phyloP scores from a whole-genome alignment of 2,113 vertebrate genomes.

The Mormyrus iriodes region DNA sequence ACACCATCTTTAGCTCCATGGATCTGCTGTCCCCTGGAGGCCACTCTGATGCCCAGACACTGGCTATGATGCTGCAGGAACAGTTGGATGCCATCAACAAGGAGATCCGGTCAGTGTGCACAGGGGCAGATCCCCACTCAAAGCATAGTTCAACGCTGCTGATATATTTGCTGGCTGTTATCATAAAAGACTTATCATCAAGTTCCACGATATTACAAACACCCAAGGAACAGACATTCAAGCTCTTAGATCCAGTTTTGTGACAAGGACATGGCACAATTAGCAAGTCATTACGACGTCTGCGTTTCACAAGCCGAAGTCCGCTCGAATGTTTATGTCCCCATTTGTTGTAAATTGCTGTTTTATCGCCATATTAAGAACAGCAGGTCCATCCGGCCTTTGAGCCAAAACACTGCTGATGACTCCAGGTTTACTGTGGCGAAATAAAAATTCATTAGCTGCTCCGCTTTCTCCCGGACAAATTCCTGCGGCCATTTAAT shows the following conservation, averaged over 20 bases:
- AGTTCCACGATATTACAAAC: background rate
- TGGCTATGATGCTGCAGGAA: slow-evolving; percentile 99
- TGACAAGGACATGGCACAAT: background rate
- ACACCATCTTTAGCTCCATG: slow-evolving; percentile 97
- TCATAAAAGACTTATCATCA: background rate
- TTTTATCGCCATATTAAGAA: background rate
- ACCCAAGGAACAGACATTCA: background rate
- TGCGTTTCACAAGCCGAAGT: background rate
- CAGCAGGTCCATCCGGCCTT: background rate
- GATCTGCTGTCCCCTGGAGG: slow-evolving; percentile 91
- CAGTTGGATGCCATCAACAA: slow-evolving; percentile 98
- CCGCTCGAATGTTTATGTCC: background rate
- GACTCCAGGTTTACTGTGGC: background rate
- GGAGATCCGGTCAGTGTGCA: slow-evolving; percentile 79
- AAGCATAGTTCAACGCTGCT: background rate
- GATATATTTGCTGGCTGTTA: background rate
- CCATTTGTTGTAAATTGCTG: background rate
- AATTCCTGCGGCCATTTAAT: background rate
- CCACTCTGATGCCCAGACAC: slow-evolving; percentile 92
- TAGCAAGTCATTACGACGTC: background rate
- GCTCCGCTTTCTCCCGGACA: background rate
- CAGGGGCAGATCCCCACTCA: background rate
- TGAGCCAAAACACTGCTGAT: background rate
- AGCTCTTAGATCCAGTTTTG: background rate
- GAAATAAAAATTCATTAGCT: slow-evolving; percentile 10